Evolutionary conservation across 2,888 invertebrate genomes (phyloP).

Genomic region (Drosophila meridiana): DNA sequence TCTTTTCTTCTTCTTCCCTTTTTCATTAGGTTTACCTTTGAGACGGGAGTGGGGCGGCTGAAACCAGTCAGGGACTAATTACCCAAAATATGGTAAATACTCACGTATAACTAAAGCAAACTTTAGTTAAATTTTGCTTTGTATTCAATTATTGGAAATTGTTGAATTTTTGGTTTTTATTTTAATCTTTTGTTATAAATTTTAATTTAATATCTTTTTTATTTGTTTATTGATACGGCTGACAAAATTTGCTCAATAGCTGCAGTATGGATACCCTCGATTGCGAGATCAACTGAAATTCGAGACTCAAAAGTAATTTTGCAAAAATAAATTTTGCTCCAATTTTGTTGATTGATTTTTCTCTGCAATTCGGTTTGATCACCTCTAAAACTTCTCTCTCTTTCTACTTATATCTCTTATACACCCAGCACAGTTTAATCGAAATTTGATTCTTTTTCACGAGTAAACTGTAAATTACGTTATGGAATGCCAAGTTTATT

Average conservation of each 20-base stretch:
- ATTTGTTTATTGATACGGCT: slow-evolving; percentile 45
- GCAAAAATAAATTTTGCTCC: slow-evolving; percentile 31
- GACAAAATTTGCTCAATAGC: slow-evolving; percentile 64
- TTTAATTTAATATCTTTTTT: slow-evolving; percentile 35
- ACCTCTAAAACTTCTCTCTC: slow-evolving; percentile 33
- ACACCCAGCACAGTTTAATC: slow-evolving; percentile 50
- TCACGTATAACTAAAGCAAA: slow-evolving; percentile 72
- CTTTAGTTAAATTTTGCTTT: slow-evolving; percentile 43
- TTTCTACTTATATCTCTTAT: slow-evolving; percentile 2
- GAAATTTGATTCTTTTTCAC: slow-evolving; percentile 39
- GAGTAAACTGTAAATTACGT: slow-evolving; percentile 46
- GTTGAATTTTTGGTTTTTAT: slow-evolving; percentile 5
- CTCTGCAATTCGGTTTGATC: slow-evolving; percentile 48
- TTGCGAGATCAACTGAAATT: slow-evolving; percentile 71
- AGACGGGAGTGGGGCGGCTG: slow-evolving; percentile 86
- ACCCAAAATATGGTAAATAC: slow-evolving; percentile 86
- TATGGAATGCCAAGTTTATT: slow-evolving; percentile 54
- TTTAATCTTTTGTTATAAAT: slow-evolving; percentile 14
- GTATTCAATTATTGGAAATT: slow-evolving; percentile 16
- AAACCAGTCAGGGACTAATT: slow-evolving; percentile 86
- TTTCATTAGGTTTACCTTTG: slow-evolving; percentile 86
- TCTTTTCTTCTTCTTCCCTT: slow-evolving; percentile 83
- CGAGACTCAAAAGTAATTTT: slow-evolving; percentile 66
- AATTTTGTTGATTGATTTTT: slow-evolving; percentile 24
- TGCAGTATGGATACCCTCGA: slow-evolving; percentile 74